Conservation (phyloP, 2,797 vertebrate genomes). For the Podarcis lilfordi region DNA sequence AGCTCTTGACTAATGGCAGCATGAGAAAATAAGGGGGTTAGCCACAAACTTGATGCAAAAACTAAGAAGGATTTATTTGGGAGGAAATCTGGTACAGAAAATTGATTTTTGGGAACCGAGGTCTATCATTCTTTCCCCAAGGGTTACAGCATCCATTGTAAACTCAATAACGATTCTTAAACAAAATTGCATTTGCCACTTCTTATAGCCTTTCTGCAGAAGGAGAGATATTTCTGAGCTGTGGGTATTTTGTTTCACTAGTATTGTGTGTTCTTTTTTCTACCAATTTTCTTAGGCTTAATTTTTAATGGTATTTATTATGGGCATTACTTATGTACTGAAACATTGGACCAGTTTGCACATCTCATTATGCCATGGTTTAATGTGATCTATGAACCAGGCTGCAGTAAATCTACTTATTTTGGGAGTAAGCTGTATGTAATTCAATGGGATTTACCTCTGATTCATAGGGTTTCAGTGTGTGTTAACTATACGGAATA, state of each 20-base stretch:
- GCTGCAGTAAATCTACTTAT: too few species aligned
- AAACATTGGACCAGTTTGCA: not conserved
- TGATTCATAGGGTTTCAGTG: not conserved
- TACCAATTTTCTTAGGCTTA: not conserved
- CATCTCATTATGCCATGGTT: too few species aligned
- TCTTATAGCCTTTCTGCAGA: not conserved
- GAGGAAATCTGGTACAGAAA: not conserved
- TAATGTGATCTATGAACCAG: too few species aligned
- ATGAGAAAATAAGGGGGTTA: conserved; percentile 46
- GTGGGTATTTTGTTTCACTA: not conserved
- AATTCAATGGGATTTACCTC: not conserved
- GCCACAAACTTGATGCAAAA: conserved; percentile 39
- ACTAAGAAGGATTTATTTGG: conserved; percentile 70
- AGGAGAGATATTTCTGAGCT: not conserved
- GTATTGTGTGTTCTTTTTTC: not conserved
- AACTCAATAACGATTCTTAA: not conserved
- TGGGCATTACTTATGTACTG: not conserved
- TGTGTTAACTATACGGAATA: not conserved
- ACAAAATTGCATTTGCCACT: not conserved
- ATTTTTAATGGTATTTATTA: not conserved
- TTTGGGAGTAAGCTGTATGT: too few species aligned
- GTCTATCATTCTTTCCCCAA: not conserved
- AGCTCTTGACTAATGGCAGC: conserved; percentile 53
- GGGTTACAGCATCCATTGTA: not conserved
- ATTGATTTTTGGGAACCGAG: not conserved